These are phyloP conservation scores for Sebastes taczanowskii DNA, from an alignment of 2,797 vertebrate species.

Conservation along the genomic window DNA sequence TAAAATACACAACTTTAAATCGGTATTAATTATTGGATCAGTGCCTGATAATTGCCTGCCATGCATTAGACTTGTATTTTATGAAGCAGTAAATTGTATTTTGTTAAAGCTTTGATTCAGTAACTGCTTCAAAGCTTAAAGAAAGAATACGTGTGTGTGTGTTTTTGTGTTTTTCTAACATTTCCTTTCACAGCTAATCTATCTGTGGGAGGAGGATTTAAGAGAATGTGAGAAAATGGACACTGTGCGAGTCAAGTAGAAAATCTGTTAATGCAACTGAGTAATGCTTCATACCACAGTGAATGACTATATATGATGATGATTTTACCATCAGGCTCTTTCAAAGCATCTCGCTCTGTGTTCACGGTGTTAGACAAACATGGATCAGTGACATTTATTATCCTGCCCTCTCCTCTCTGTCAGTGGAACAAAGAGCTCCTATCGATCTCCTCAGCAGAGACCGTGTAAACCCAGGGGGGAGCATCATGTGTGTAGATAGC, in stretches of 20 bases:
- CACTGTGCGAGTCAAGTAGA: neutral
- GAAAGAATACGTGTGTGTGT: neutral
- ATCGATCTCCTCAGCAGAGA: constrained; percentile 23
- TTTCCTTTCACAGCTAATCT: constrained; percentile 34
- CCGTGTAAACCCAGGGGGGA: neutral
- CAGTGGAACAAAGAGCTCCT: constrained; percentile 27
- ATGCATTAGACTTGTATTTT: neutral
- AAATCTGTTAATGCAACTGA: constrained; percentile 4
- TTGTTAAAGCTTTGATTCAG: constrained; percentile 4
- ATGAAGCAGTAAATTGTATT: neutral
- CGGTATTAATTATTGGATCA: neutral
- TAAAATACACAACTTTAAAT: neutral
- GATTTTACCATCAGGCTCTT: neutral
- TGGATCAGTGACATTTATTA: constrained; percentile 25
- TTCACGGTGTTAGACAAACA: constrained; percentile 8
- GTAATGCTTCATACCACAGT: neutral
- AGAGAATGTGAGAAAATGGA: constrained; percentile 23
- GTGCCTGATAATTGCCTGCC: neutral
- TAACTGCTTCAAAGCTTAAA: constrained; percentile 4
- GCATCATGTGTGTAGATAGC: neutral
- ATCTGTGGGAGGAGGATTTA: constrained; percentile 35
- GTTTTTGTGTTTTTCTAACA: constrained; percentile 9
- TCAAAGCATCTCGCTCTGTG: constrained; percentile 1
- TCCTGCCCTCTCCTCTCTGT: neutral
- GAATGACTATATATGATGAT: neutral